These are phyloP conservation scores for Sternotherus odoratus DNA, from an alignment of 2,797 vertebrate species.

Conservation along the genomic window DNA sequence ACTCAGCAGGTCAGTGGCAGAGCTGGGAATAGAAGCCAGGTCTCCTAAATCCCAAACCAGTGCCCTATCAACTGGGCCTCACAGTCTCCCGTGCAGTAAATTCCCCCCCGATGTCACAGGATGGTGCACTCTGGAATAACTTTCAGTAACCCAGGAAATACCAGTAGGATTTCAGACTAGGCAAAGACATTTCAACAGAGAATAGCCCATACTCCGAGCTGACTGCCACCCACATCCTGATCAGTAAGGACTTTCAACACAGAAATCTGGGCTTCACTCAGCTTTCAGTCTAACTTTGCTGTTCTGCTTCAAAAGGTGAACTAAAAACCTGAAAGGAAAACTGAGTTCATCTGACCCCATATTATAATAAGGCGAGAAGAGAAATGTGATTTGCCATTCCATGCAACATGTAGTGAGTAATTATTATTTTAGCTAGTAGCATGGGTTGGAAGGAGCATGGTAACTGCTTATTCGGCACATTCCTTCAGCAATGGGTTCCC, in stretches of 20 bases:
- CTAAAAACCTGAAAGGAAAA: constrained; percentile 6
- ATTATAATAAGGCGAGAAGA: background rate
- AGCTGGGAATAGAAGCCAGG: background rate
- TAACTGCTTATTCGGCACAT: background rate
- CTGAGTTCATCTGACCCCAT: background rate
- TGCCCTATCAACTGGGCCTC: background rate
- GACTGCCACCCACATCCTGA: background rate
- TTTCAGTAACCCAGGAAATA: background rate
- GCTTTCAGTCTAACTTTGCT: constrained; percentile 21
- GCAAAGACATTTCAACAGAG: background rate
- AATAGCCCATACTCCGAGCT: background rate
- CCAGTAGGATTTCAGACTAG: background rate
- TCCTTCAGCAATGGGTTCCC: background rate
- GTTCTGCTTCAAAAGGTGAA: constrained; percentile 5
- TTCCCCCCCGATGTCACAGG: background rate
- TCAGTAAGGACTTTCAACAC: background rate
- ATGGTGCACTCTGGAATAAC: background rate
- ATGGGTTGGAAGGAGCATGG: background rate
- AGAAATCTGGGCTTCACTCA: background rate
- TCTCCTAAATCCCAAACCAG: background rate
- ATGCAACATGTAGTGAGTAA: background rate
- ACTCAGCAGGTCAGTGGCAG: background rate
- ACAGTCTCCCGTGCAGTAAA: background rate
- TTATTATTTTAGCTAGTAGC: background rate
- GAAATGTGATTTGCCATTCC: background rate